Base-by-base conservation (phyloP, 2,113 vertebrate species). In the Neodon shergylaensis region DNA sequence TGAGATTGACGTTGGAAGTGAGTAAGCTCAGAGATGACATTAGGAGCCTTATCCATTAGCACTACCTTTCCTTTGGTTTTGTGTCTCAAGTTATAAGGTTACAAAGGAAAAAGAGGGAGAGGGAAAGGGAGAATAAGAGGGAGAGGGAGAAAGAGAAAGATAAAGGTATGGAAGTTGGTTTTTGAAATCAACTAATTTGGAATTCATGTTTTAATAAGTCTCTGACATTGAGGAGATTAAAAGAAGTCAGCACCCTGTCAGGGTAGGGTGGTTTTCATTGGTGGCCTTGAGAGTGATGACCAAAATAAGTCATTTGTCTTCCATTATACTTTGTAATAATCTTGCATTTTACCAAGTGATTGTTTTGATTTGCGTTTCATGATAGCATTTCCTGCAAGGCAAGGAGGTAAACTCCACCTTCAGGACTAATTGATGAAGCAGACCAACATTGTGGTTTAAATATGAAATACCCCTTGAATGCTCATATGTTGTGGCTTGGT, bases 71-170 rank as follows among this genome's bases (percentile, higher is more conserved):
- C 77, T 94, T 84, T 85, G 73, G 36, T 49, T 36, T 54, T 79
- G 5, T 92, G 93, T 76, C 49, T 92, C 31, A 74, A 92, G 72
- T 49, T 91, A 22, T 73, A 83, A 84, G n/a, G 14, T 70, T 94
- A 54, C 70, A 47, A 95, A 92, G 39, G 36, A 12, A 0, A 39
- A 24, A 58, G 12, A n/a, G 21, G 7, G 52, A 16, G 52, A 54
- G 52, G 14, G 14, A 54, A 3, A 54, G 0, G 14, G 3, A 14
- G 52, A 52, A 13, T 47, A 76, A 85, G 3, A n/a, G 14, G 47
- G 3, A 7, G n/a, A 68, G 83, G 88, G 2, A 54, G 26, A 78
- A 16, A 31, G 47, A 78, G 24, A 77, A 6, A 26, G 8, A 31
- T 3, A 2, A 10, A 76, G 17, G 36, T 47, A 74, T 2, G n/a